Evolutionary conservation across 2,113 vertebrate species (phyloP).

Genomic region (Tychaedon coryphoeus): DNA sequence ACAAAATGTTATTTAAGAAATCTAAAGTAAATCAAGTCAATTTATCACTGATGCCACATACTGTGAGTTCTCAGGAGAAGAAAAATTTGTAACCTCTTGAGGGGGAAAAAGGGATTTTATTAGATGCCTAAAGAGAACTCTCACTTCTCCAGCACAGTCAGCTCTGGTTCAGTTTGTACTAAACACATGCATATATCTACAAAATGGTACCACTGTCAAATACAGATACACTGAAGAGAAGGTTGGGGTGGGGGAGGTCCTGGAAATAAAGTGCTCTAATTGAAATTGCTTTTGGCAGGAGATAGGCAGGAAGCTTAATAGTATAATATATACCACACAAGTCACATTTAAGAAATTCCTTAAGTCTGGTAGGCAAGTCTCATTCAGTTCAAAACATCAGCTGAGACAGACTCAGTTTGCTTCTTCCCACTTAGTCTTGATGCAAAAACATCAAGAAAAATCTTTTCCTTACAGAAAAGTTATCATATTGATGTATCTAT

Average conservation of each 20-base stretch:
- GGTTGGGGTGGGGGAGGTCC: neutral
- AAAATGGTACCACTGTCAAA: neutral
- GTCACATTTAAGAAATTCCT: slow-evolving; percentile 15
- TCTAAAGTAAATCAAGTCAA: neutral
- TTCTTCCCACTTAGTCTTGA: neutral
- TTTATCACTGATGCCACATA: neutral
- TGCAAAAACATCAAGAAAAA: neutral
- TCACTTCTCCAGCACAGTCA: neutral
- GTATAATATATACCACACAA: neutral
- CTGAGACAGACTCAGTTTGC: neutral
- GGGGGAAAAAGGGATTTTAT: neutral
- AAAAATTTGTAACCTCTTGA: neutral
- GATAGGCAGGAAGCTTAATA: neutral
- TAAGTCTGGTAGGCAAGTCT: neutral
- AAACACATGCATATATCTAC: neutral
- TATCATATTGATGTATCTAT: neutral
- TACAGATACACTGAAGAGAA: neutral
- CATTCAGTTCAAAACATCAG: neutral
- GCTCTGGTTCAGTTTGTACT: neutral
- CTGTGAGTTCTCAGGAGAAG: neutral
- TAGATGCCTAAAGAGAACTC: neutral
- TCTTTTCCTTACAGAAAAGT: neutral
- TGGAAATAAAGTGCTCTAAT: neutral
- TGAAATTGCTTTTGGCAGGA: slow-evolving; percentile 7
- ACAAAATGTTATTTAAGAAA: neutral